phyloP scores from a whole-genome alignment of 2,888 invertebrate species.

The Amorpha juglandis region DNA sequence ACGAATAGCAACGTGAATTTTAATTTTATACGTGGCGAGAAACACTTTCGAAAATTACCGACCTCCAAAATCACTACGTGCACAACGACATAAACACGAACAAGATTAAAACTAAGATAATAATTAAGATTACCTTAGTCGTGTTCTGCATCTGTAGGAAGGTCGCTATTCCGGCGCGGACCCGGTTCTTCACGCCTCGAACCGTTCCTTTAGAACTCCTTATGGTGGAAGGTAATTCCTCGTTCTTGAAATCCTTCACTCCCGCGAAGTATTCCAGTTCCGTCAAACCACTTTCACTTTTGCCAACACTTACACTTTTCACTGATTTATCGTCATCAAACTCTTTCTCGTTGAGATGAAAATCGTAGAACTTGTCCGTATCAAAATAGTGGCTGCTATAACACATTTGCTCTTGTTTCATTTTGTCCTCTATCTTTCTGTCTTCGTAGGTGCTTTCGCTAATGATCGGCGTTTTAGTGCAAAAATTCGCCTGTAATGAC shows the following conservation, averaged over 20 bases:
- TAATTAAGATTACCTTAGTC: conserved; percentile 88
- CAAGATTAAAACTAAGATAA: conserved; percentile 28
- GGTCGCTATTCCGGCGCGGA: conserved; percentile 97
- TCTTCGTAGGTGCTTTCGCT: conserved; percentile 89
- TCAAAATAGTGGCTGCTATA: conserved; percentile 86
- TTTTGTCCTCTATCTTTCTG: conserved; percentile 80
- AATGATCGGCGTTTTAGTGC: conserved; percentile 78
- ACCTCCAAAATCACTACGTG: conserved; percentile 77
- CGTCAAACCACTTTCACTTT: conserved; percentile 72
- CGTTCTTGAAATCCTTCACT: conserved; percentile 88
- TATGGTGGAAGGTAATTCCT: conserved; percentile 90
- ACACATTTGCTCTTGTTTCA: conserved; percentile 72
- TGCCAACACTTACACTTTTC: conserved; percentile 76
- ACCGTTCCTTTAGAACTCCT: conserved; percentile 96
- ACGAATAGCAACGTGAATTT: conserved; percentile 48
- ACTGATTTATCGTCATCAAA: conserved; percentile 72
- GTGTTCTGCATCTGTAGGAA: conserved; percentile 93
- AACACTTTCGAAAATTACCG: conserved; percentile 73
- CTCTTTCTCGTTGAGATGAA: conserved; percentile 91
- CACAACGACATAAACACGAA: conserved; percentile 46
- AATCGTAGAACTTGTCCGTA: conserved; percentile 91
- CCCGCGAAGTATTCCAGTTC: conserved; percentile 91
- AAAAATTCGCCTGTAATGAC: conserved; percentile 55
- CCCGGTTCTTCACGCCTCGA: conserved; percentile 96
- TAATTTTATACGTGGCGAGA: conserved; percentile 59